Evolutionary conservation across 92 coral and sea anemone genomes (phyloP).

Genomic region (Muricea muricata): DNA sequence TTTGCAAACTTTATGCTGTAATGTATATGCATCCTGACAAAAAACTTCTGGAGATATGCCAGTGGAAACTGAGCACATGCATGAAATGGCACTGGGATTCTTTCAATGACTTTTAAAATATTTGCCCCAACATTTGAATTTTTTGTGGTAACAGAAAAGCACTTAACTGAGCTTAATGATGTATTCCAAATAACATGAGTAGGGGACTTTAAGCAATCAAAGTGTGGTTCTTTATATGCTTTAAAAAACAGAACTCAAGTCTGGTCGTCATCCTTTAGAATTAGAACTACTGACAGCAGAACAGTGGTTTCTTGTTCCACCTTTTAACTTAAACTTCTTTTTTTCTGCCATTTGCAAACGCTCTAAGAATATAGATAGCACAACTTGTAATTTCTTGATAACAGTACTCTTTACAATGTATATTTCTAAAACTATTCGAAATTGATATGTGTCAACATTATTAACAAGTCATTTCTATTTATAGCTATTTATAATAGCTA

Average conservation of each 20-base stretch:
- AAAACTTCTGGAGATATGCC: constrained; percentile 7
- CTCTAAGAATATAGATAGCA: no score
- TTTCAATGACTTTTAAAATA: neutral
- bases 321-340: no score
- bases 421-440: no score
- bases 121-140: neutral
- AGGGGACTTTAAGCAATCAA: neutral
- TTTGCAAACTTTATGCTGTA: constrained; percentile 35
- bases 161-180: neutral
- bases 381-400: no score
- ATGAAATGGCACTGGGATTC: neutral
- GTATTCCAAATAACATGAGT: neutral
- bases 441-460: no score
- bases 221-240: neutral
- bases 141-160: neutral
- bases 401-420: no score
- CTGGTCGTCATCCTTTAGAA: no score
- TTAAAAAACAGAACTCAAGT: neutral
- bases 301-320: no score
- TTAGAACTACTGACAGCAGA: no score
- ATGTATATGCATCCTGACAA: constrained; percentile 25
- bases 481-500: no score
- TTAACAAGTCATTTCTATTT: no score
- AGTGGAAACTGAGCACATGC: neutral
- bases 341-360: no score